Conservation (phyloP, 2,797 vertebrate species). For the Prionace glauca region DNA sequence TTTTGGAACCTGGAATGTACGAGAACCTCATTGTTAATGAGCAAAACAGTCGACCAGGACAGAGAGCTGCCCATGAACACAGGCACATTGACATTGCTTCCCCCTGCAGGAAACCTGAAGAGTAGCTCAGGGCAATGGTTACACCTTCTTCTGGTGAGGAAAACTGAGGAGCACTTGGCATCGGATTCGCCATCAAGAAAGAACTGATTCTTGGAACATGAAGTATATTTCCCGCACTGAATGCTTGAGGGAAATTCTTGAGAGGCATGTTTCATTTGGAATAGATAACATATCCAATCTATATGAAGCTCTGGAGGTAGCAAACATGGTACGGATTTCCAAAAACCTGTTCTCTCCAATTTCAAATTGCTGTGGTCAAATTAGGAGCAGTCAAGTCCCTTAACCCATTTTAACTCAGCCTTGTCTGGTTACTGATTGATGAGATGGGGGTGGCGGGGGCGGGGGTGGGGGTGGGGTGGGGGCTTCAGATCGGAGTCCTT, state of each 20-base stretch:
- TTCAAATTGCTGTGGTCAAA: neutral
- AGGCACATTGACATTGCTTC: too few relatives aligned
- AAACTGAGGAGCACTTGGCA: too few relatives aligned
- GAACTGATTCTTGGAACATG: too few relatives aligned
- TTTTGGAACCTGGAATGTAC: too few relatives aligned
- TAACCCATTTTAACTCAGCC: neutral
- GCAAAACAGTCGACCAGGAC: too few relatives aligned
- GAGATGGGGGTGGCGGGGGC: rapidly evolving
- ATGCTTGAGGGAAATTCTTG: neutral
- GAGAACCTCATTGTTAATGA: too few relatives aligned
- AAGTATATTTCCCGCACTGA: neutral
- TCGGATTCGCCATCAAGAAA: too few relatives aligned
- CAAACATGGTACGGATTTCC: neutral
- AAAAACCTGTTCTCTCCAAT: neutral
- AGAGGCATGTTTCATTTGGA: neutral
- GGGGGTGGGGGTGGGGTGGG: too few relatives aligned
- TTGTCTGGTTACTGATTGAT: neutral
- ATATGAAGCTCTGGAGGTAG: neutral
- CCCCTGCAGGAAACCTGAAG: too few relatives aligned
- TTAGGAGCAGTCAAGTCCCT: neutral
- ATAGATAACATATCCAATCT: neutral
- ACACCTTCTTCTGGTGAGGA: too few relatives aligned
- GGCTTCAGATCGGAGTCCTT: neutral
- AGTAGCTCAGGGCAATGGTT: too few relatives aligned
- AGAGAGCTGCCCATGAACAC: too few relatives aligned